phyloP scores from a whole-genome alignment of 2,797 vertebrate species.

The Cirrhinus molitorella region DNA sequence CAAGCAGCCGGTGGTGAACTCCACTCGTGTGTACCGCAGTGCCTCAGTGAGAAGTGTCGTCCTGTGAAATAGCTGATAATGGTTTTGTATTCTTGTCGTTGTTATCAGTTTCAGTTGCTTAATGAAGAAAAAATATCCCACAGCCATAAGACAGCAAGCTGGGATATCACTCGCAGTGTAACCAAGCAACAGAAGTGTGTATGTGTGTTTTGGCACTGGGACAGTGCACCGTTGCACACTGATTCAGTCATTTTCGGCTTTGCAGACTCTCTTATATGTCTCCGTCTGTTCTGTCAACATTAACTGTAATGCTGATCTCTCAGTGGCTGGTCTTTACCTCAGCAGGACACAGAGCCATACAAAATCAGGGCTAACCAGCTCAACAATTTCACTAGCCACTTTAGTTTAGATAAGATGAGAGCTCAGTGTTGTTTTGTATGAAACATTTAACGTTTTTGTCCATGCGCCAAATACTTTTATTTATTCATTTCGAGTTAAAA shows the following conservation, averaged over 20 bases:
- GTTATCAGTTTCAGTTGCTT: constrained; percentile 59
- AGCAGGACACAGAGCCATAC: constrained; percentile 7
- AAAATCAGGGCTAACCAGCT: constrained; percentile 17
- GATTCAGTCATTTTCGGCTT: constrained; percentile 45
- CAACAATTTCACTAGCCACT: not conserved
- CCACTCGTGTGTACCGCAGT: constrained; percentile 39
- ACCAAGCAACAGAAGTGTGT: constrained; percentile 55
- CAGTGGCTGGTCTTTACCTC: constrained; percentile 17
- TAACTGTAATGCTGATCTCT: constrained; percentile 42
- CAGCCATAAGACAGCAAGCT: constrained; percentile 54
- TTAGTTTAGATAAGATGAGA: not conserved
- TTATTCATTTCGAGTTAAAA: not conserved
- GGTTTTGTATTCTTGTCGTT: constrained; percentile 52
- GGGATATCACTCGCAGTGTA: constrained; percentile 49
- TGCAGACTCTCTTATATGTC: constrained; percentile 40
- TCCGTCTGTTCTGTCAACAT: constrained; percentile 45
- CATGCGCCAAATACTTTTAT: not conserved
- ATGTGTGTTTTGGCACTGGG: constrained; percentile 42
- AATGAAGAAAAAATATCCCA: constrained; percentile 56
- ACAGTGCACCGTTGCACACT: constrained; percentile 12
- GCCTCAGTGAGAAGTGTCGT: constrained; percentile 50
- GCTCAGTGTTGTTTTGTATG: not conserved
- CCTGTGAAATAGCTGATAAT: constrained; percentile 54
- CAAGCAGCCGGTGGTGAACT: not conserved
- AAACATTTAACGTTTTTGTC: not conserved